These are phyloP conservation scores for Podarcis siculus DNA, from an alignment of 2,797 vertebrate species.

Conservation along the genomic window DNA sequence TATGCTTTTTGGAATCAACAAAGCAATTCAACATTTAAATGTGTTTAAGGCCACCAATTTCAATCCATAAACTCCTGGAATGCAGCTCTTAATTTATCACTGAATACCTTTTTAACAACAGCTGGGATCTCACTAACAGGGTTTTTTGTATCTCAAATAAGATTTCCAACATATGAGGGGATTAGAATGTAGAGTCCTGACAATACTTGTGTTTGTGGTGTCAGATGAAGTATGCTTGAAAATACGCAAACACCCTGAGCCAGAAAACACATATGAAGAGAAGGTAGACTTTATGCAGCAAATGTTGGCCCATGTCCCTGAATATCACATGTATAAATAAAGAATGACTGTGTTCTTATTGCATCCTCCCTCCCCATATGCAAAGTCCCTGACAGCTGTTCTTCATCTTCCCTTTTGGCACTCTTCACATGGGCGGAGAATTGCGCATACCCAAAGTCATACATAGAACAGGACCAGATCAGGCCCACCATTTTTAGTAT, in stretches of 20 bases:
- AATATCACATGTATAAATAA: not conserved
- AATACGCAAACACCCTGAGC: not conserved
- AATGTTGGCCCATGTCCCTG: not conserved
- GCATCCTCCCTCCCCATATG: not conserved
- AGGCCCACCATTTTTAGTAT: not conserved
- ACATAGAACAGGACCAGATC: not conserved
- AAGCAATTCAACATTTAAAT: not conserved
- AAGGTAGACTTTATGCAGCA: not conserved
- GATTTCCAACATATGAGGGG: no score
- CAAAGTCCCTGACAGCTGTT: not conserved
- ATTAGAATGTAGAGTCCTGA: no score
- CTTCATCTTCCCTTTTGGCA: not conserved
- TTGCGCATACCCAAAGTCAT: not conserved
- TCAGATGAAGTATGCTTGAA: no score
- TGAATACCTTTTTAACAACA: not conserved
- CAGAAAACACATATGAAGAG: not conserved
- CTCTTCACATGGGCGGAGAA: not conserved
- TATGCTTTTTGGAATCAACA: not conserved
- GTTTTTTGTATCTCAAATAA: no score
- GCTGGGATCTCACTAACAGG: no score
- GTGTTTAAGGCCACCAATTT: not conserved
- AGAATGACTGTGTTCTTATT: not conserved
- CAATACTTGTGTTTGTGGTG: no score
- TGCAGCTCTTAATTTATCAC: not conserved
- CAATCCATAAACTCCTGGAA: not conserved